Conservation (phyloP, 2,888 invertebrate genomes). For the Brachyopa scutellaris region DNA sequence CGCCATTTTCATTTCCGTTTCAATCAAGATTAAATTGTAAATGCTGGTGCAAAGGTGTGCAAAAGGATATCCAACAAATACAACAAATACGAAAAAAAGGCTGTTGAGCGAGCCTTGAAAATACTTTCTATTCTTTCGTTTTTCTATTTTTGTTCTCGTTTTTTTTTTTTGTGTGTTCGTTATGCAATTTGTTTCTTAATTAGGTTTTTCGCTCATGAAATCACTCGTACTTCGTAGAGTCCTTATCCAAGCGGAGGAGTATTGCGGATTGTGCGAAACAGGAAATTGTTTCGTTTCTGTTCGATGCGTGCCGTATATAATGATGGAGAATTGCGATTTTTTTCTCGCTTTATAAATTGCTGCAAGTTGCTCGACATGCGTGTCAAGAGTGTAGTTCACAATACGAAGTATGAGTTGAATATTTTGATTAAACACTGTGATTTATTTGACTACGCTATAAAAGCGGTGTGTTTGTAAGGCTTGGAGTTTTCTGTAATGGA, state of each 20-base stretch:
- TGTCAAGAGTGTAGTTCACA: not conserved
- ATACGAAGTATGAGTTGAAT: not conserved
- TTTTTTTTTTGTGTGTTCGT: conserved; percentile 7
- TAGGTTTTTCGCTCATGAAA: conserved; percentile 42
- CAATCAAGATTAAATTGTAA: conserved; percentile 56
- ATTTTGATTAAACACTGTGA: no score
- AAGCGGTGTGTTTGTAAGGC: no score
- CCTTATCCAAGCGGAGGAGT: conserved; percentile 9
- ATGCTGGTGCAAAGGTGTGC: conserved; percentile 22
- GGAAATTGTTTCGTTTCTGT: conserved; percentile 28
- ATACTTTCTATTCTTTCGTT: conserved; percentile 3
- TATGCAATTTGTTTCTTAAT: conserved; percentile 56
- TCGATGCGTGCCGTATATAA: not conserved
- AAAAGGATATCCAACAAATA: conserved; percentile 35
- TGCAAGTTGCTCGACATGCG: not conserved
- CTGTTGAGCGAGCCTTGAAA: not conserved
- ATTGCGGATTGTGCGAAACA: conserved; percentile 3
- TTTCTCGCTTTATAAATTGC: conserved; percentile 4
- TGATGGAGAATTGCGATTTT: conserved; percentile 14
- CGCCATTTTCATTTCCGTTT: conserved; percentile 65
- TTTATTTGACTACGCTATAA: no score
- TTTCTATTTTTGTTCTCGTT: not conserved
- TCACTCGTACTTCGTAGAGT: conserved; percentile 10
- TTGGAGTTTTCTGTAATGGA: no score
- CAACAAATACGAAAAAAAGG: not conserved